Conservation (phyloP, 30 jellyfish, hydroid and myxozoan genomes). For the Sanderia malayensis region DNA sequence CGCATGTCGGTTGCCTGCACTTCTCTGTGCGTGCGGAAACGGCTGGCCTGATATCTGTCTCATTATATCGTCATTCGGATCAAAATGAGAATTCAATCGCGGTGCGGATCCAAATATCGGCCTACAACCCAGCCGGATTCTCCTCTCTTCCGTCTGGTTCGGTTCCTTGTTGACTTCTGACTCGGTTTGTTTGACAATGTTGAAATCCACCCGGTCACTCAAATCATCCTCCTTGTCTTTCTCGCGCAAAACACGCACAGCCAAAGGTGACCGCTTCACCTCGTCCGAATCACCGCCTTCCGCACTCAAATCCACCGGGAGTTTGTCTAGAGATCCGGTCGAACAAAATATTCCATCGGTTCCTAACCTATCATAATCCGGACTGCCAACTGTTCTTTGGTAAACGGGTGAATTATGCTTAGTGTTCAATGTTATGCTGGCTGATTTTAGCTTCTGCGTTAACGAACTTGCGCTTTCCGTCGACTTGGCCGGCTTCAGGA, state of each 20-base stretch:
- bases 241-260: slow-evolving; percentile 12
- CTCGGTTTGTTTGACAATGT: background rate
- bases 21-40: slow-evolving; percentile 8
- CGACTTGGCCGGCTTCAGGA: slow-evolving; percentile 50
- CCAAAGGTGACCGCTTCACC: background rate
- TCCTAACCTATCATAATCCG: slow-evolving; percentile 57
- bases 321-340: slow-evolving; percentile 45
- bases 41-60: slow-evolving; percentile 21
- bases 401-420: slow-evolving; percentile 6
- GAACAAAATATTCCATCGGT: slow-evolving; percentile 54
- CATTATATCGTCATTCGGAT: slow-evolving; percentile 20
- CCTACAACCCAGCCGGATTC: slow-evolving; percentile 9
- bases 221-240: slow-evolving; percentile 7
- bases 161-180: background rate
- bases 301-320: slow-evolving; percentile 7
- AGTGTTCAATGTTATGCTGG: background rate
- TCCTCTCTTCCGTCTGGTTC: background rate
- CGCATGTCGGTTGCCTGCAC: background rate
- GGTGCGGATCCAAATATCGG: slow-evolving; percentile 69
- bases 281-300: slow-evolving; percentile 4
- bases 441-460: background rate
- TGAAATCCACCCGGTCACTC: slow-evolving; percentile 7
- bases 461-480: slow-evolving; percentile 18
- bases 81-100: slow-evolving; percentile 18
- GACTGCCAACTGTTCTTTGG: slow-evolving; percentile 69